Conservation (phyloP, 2,113 vertebrate genomes). For the Progne subis region DNA sequence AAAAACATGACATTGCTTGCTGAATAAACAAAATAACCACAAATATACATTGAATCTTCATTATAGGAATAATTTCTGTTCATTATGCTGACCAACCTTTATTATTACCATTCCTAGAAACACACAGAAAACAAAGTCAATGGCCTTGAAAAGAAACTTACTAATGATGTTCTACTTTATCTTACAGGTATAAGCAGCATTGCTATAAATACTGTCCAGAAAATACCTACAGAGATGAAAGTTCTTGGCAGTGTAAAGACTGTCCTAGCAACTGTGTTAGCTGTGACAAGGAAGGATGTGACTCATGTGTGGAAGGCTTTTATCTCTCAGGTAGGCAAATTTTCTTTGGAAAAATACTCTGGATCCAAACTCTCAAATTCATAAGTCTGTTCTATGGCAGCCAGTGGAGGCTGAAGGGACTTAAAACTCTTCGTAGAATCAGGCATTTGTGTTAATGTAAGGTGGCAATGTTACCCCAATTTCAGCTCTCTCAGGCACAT, state of each 20-base stretch:
- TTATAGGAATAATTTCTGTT: not conserved
- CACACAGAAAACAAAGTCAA: not conserved
- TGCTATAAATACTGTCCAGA: slow-evolving; percentile 86
- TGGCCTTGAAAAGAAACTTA: not conserved
- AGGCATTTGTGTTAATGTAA: not conserved
- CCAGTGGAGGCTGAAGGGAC: not conserved
- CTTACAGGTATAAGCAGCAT: slow-evolving; percentile 75
- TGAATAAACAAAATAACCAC: not conserved
- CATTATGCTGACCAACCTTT: not conserved
- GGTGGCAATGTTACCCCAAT: not conserved
- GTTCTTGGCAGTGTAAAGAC: slow-evolving; percentile 64
- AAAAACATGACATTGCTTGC: not conserved
- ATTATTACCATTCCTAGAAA: not conserved
- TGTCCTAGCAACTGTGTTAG: slow-evolving; percentile 78
- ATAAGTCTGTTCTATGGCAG: not conserved
- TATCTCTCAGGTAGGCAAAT: slow-evolving; percentile 80
- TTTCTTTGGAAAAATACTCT: not conserved
- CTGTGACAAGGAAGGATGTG: slow-evolving; percentile 82
- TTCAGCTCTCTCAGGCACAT: not conserved
- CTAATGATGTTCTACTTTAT: not conserved
- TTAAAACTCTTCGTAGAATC: not conserved
- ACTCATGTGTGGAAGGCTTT: slow-evolving; percentile 82
- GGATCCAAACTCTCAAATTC: not conserved
- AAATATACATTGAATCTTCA: not conserved
- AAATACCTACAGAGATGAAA: slow-evolving; percentile 75